A percentile compares a stretch with the other conserved stretches of the same genome.
Conservation (phyloP, 2,113 vertebrate genomes). For the Mesembrinibis cayennensis region DNA sequence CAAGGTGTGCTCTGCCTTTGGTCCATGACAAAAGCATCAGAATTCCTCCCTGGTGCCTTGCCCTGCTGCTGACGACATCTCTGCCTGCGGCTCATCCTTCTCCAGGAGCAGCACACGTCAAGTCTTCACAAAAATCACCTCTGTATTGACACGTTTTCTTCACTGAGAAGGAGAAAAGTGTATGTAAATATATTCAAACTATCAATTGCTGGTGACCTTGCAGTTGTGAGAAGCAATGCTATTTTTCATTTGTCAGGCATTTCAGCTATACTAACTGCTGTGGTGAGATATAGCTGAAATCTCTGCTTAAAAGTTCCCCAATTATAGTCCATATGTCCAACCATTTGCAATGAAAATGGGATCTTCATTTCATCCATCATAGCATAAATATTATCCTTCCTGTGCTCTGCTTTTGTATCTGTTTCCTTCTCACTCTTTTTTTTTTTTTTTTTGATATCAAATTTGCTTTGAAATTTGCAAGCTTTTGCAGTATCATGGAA, state of each 20-base stretch:
- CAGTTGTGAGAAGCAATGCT: conserved; percentile 21
- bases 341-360: conserved; percentile 15
- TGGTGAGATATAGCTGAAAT: not conserved
- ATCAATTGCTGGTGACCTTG: conserved; percentile 36
- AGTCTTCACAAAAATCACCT: not conserved
- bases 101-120: not conserved
- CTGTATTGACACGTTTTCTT: not conserved
- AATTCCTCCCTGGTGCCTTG: not conserved
- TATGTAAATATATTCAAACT: conserved; percentile 52
- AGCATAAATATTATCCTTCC: not conserved
- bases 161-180: not conserved
- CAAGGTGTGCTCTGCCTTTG: not conserved
- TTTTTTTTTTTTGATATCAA: not conserved
- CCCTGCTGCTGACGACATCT: not conserved
- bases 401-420: not conserved
- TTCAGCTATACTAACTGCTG: not conserved
- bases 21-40: not conserved
- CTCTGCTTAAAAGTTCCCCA: conserved; percentile 14
- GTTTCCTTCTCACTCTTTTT: not conserved
- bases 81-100: not conserved
- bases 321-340: not conserved
- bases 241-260: conserved; percentile 19
- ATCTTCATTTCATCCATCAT: conserved; percentile 14
- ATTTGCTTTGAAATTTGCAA: not conserved
- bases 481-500: not conserved